Base-by-base conservation (phyloP, 2,888 invertebrate genomes). In the Tridacna crocea region DNA sequence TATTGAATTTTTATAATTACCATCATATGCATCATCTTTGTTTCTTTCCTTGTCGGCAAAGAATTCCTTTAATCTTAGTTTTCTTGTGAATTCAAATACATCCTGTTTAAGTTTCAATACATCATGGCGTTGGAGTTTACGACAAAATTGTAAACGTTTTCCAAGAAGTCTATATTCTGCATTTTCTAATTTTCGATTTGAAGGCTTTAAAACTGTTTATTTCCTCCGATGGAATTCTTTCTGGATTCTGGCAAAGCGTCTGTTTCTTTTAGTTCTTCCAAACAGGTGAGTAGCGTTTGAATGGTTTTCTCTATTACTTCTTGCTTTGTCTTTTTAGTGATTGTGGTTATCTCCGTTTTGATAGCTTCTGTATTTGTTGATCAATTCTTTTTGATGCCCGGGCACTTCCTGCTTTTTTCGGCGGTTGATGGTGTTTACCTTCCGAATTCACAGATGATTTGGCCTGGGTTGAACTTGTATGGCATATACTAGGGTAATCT, bases 181-280 rank as follows among this genome's bases (percentile, higher is more conserved):
- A 19, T 46, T 47, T 8, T 46, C 72, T 0, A 77, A 17, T 13
- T 15, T 17, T 27, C 65, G 47, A 24, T 63, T 72, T 1, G 77
- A 77, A 22, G 72, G 19, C 22, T 77, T 72, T 72, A 77, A n/a
- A 65, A 77, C 77, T 24, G 77, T 77, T 26, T 63, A 48, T 36
- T 72, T 63, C 6, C 77, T 27, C 63, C 48, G 15, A 15, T 72
- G 63, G 22, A 77, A 26, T 60, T 77, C 36, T 36, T 63, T 36
- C n/a, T 19, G 36, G 19, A 55, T 68, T 72, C 77, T 46, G 63
- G 72, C 27, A 27, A 72, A 77, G 17, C 55, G 66, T 19, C 58
- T 0, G n/a, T 76, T 66, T 68, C 58, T 66, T 66, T 75, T 63
- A 63, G 63, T 26, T 61, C 13, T 46, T 74, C 46, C 2, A 74